Percentiles rank a stretch among this genome's conserved stretches.
Evolutionary conservation across 2,797 vertebrate genomes (phyloP).

Genomic region (Varecia variegata): DNA sequence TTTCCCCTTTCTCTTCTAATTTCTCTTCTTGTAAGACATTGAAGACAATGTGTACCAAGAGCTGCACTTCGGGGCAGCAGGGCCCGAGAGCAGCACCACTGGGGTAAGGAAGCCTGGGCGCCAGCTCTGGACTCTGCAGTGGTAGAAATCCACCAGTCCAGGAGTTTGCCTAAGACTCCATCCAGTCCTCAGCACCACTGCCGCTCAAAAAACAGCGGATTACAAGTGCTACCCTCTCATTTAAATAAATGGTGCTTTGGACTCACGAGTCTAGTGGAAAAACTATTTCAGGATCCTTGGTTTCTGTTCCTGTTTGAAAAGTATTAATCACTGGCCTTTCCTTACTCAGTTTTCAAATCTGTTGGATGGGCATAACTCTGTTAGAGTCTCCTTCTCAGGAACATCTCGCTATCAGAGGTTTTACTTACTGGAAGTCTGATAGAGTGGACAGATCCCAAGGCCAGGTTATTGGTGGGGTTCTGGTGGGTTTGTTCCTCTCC

Average conservation of each 20-base stretch:
- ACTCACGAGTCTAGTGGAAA: neutral
- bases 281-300: neutral
- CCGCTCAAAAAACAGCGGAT: neutral
- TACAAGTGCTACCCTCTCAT: neutral
- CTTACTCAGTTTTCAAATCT: neutral
- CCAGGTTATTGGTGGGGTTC: neutral
- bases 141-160: neutral
- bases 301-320: neutral
- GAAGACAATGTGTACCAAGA: neutral
- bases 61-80: neutral
- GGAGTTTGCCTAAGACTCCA: neutral
- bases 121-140: rapidly evolving
- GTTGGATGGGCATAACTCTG: neutral
- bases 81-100: neutral
- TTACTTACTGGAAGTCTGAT: neutral
- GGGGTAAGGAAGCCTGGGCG: neutral
- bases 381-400: neutral
- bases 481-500: neutral
- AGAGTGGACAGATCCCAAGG: neutral
- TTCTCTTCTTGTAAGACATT: constrained; percentile 38
- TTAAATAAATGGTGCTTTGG: neutral
- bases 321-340: neutral
- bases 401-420: neutral
- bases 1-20: constrained; percentile 44
- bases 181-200: neutral